These are phyloP conservation scores for Albula glossodonta DNA, from an alignment of 2,113 vertebrate species.

Conservation along the genomic window DNA sequence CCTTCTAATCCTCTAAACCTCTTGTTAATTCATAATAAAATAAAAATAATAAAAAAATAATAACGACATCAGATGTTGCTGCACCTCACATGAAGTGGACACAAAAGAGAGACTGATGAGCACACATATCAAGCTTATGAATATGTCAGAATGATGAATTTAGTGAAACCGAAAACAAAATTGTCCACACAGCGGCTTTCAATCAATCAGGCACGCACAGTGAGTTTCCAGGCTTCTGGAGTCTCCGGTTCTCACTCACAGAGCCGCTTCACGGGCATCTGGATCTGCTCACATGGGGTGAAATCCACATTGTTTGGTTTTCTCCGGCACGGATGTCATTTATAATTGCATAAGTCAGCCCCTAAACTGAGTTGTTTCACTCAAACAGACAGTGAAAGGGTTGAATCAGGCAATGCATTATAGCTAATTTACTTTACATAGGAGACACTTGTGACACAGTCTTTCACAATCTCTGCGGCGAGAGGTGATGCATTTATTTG, in stretches of 20 bases:
- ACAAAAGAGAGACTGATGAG: neutral
- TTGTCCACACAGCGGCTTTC: neutral
- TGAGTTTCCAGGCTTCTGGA: neutral
- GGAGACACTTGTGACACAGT: neutral
- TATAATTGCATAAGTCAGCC: neutral
- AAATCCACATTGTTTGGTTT: neutral
- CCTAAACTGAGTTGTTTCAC: neutral
- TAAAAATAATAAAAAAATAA: no score
- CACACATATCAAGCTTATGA: neutral
- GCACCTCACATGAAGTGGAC: neutral
- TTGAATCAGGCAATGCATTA: neutral
- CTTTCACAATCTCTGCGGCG: neutral
- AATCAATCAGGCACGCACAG: neutral
- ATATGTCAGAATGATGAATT: slow-evolving; percentile 1
- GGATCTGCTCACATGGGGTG: neutral
- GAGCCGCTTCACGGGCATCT: neutral
- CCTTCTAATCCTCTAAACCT: no score
- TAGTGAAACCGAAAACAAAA: neutral
- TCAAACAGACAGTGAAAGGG: neutral
- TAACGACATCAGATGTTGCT: neutral
- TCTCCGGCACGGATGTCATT: neutral
- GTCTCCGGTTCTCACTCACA: neutral
- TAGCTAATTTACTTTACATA: neutral
- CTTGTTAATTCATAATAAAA: no score
- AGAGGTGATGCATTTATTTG: neutral